Percentiles rank a stretch among this genome's conserved stretches.
phyloP scores from a whole-genome alignment of 2,113 vertebrate species.

The Alces alces region DNA sequence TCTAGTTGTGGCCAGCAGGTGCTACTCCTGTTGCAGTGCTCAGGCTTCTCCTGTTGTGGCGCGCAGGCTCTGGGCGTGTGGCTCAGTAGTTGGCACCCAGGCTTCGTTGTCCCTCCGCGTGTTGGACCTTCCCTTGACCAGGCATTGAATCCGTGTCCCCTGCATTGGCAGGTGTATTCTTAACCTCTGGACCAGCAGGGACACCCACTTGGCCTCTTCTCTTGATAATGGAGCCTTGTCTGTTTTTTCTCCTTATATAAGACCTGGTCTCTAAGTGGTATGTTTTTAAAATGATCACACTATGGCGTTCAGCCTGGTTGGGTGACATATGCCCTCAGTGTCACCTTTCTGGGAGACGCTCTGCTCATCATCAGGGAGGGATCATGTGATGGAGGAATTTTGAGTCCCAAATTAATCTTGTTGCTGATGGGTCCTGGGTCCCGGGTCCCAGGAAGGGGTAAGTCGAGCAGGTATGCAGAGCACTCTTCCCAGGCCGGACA shows the following conservation, averaged over 20 bases:
- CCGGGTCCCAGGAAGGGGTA: background rate
- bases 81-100: background rate
- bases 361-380: background rate
- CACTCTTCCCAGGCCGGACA: background rate
- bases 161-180: background rate
- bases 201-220: background rate
- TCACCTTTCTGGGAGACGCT: background rate
- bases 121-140: background rate
- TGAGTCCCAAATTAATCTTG: background rate
- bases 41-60: background rate
- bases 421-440: background rate
- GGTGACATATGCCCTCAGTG: background rate
- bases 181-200: background rate
- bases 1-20: background rate
- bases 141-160: background rate
- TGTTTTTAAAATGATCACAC: background rate
- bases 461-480: background rate
- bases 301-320: rapidly evolving
- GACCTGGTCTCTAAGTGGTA: background rate
- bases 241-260: background rate
- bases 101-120: background rate
- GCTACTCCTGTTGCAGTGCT: background rate
- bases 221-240: too few relatives aligned
- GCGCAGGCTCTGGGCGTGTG: background rate
- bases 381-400: background rate